Base-by-base conservation (phyloP, 2,113 vertebrate genomes). In the Chaenogobius annularis region DNA sequence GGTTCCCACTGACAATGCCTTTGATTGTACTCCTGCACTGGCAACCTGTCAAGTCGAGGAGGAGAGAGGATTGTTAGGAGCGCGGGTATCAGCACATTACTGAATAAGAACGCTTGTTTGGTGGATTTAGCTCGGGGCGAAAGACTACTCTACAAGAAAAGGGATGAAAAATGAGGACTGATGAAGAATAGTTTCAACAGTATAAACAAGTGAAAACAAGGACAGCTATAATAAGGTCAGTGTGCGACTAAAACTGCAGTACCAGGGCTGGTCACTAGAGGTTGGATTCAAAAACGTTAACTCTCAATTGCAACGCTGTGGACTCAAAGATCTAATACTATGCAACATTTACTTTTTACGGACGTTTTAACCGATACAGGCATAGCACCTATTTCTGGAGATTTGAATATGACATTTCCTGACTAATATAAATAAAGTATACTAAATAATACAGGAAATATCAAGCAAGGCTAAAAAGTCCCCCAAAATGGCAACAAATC, bases 21-120 rank as follows among this genome's bases (percentile, higher is more conserved):
- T 79, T 76, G 69, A 78, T 78, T 76, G 74, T 65, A 35, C 47
- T 82, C 75, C 40, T 43, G 56, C 73, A 55, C 12, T 0, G 54
- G 58, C 47, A 69, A 78, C 74, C 65, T 74, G 43, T 56, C 35
- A 48, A 75, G 56, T 66, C 56, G 8, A 14, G 61, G 61, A 22
- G 22, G 19, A 40, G n/a, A 50, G 31, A 31, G 17, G 48, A 19
- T 43, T 79, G 31, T 26, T 43, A 66, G 62, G 23, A 46, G 5
- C 35, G 54, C 0, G 7, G 13, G 66, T 23, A 47, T 65, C 20
- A 11, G 56, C 0, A 43, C 44, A 20, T 66, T 66, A 44, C n/a
- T 12, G 40, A 31, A 70, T 20, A 35, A 19, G 40, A 37, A 40
- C 9, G 31, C 12, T 19, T 64, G 74, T 70, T 74, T 70, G 35